phyloP scores from a whole-genome alignment of 2,113 vertebrate species.

The Nestor notabilis region DNA sequence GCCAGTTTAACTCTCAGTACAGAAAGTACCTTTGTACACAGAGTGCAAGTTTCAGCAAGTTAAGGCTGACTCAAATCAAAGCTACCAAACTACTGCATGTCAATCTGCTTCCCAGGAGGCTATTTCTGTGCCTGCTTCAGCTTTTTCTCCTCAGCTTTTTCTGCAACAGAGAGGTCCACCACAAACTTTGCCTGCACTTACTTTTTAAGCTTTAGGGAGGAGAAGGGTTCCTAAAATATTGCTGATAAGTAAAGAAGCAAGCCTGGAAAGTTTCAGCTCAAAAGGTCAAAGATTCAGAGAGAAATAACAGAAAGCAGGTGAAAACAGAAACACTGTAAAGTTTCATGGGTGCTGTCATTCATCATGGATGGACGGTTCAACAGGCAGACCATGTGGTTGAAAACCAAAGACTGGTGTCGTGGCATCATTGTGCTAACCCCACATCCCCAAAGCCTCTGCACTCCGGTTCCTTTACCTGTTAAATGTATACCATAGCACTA shows the following conservation, averaged over 20 bases:
- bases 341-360: neutral
- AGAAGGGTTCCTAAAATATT: neutral
- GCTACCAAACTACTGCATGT: neutral
- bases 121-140: conserved; percentile 17
- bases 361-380: neutral
- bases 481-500: neutral
- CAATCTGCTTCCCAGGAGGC: neutral
- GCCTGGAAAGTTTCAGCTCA: neutral
- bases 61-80: conserved; percentile 31
- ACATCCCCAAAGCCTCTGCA: neutral
- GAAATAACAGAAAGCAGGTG: neutral
- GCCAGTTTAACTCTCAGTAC: neutral
- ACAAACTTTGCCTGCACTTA: neutral
- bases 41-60: neutral
- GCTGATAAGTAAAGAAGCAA: neutral
- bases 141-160: neutral
- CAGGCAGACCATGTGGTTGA: neutral
- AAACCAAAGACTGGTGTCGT: neutral
- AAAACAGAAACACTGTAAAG: neutral
- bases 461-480: neutral
- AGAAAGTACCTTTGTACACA: conserved; percentile 5
- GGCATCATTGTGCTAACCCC: neutral
- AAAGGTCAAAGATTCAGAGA: neutral
- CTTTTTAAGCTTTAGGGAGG: neutral
- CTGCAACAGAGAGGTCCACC: neutral